Evolutionary conservation across 2,113 vertebrate species (phyloP), one percentile per base, ranked within the genome.

Genomic region (Zosterops hypoxanthus): DNA sequence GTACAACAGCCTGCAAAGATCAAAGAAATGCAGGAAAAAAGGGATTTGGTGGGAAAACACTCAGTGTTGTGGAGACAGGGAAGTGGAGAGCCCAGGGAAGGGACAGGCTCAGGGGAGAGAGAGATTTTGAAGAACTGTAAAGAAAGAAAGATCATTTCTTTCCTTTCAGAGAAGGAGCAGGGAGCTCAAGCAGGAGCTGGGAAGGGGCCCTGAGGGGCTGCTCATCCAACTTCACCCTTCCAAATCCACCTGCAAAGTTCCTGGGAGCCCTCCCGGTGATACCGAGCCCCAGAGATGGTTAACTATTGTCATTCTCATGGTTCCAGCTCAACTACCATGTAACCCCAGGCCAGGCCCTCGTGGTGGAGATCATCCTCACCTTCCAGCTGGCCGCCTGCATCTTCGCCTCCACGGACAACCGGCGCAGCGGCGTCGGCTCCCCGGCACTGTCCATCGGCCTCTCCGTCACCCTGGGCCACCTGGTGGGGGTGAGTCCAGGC

Each of bases 311-410:
- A 0, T 9, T 90, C 52, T 80, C 7, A 0, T 19, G 66, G 28
- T 82, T 73, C 11, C 97, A 98, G 98, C 95, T 98, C 80, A 98
- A 96, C 96, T 97, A 91, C 91, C 97, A 96, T 78, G 94, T 94
- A 0, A 97, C 97, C 2, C 55, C 91, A 0, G 98, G 98, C 78
- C 98, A 98, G 83, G 98, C 97, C 2, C 69, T 98, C 9, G 96
- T 97, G 77, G 98, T 98, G 68, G 98, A 99, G 94, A 95, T 98
- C 57, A 98, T 98, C 60, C 93, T 98, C 82, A 98, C 98, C 69
- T 98, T 98, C 96, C 98, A 98, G 96, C 96, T 98, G 61, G 98
- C 98, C 0, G 97, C 98, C 2, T 98, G 98, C 92, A 95, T 98
- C 95, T 98, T 98, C 10, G 96, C 98, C 0, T 98, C 98, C 49